Percentiles rank a stretch among this genome's conserved stretches.
These are phyloP conservation scores for Hylaea fasciaria DNA, from an alignment of 2,888 invertebrate species.

Conservation along the genomic window DNA sequence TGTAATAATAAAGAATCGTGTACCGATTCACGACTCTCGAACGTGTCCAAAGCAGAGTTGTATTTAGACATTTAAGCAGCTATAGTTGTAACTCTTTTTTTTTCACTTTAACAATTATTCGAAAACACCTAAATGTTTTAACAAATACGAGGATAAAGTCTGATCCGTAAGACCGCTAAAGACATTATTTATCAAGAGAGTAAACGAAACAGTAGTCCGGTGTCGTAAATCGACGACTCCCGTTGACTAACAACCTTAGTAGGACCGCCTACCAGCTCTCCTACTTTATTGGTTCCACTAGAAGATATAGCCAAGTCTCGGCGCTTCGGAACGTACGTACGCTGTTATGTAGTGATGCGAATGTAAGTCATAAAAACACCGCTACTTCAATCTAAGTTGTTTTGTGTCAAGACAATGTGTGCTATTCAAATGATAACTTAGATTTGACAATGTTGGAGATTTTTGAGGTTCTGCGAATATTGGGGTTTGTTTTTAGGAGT, in stretches of 20 bases:
- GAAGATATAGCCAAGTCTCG: conserved; percentile 15
- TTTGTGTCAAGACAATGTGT: background rate
- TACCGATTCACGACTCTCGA: conserved; percentile 38
- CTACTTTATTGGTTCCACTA: conserved; percentile 17
- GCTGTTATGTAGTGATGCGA: conserved; percentile 12
- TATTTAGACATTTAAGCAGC: conserved; percentile 11
- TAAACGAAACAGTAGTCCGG: conserved; percentile 3
- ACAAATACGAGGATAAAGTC: no score
- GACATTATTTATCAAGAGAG: background rate
- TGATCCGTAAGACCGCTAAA: no score
- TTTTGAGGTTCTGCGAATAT: background rate
- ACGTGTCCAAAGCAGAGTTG: conserved; percentile 38
- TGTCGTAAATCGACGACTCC: conserved; percentile 1
- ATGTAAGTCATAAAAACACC: conserved; percentile 14
- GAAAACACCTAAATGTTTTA: no score
- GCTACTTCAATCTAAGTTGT: conserved; percentile 1
- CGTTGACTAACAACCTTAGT: conserved; percentile 2
- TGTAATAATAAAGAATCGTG: conserved; percentile 38
- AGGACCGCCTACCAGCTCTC: background rate
- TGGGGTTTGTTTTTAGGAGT: background rate
- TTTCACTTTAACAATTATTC: no score
- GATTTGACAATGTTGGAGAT: conserved; percentile 7
- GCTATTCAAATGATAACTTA: conserved; percentile 8
- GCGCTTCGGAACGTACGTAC: conserved; percentile 10
- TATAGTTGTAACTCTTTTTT: no score